phyloP scores from a whole-genome alignment of 2,113 vertebrate species.

The Solea senegalensis region DNA sequence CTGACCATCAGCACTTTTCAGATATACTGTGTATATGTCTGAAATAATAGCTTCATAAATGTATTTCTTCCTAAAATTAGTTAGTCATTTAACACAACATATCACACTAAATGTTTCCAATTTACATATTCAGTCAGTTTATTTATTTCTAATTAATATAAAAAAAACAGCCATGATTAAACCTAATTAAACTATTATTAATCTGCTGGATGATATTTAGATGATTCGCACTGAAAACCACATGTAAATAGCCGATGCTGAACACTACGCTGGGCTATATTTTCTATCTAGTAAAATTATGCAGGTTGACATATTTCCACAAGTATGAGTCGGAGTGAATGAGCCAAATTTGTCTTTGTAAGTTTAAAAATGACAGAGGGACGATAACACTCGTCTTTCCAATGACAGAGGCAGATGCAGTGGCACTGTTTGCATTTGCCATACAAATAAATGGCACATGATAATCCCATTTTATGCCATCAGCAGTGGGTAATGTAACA shows the following conservation, averaged over 20 bases:
- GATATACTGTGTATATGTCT: too few relatives aligned
- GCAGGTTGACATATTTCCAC: conserved; percentile 1
- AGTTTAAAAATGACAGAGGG: conserved; percentile 9
- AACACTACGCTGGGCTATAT: neutral
- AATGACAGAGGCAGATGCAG: conserved; percentile 44
- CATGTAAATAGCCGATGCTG: conserved; percentile 11
- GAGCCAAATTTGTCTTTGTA: neutral
- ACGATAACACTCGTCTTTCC: conserved; percentile 21
- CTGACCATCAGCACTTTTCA: too few relatives aligned
- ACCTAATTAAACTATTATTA: conserved; percentile 56
- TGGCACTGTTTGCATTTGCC: conserved; percentile 26
- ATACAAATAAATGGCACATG: conserved; percentile 27
- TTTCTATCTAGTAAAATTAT: conserved; percentile 16
- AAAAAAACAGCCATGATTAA: neutral
- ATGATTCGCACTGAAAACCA: neutral
- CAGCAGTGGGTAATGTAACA: conserved; percentile 58
- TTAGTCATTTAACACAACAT: too few relatives aligned
- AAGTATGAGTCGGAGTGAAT: neutral
- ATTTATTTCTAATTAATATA: too few relatives aligned
- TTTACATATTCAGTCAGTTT: too few relatives aligned
- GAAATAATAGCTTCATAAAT: too few relatives aligned
- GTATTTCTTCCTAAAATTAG: too few relatives aligned
- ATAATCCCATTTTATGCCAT: conserved; percentile 59
- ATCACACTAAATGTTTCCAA: too few relatives aligned
- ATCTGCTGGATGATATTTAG: conserved; percentile 61